Base-by-base conservation (phyloP, 2,797 vertebrate species). In the Darevskia nairensis region DNA sequence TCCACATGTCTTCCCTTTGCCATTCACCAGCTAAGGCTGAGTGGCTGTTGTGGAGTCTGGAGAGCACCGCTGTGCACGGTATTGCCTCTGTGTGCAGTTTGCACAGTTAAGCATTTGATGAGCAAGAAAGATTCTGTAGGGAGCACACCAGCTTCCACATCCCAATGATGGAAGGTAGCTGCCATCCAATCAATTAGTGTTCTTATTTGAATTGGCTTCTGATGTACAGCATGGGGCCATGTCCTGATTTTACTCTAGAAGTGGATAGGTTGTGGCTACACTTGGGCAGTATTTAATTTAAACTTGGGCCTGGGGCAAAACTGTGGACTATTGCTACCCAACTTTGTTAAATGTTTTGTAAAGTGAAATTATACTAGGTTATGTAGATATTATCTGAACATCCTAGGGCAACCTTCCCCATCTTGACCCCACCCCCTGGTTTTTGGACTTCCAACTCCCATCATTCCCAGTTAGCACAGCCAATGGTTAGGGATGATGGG, bases 1-100 rank as follows among this genome's bases (percentile, higher is more conserved):
- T 66, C 78, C 41, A 81, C 39, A 76, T 85, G 78, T 68, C 25
- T 68, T 81, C 44, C 59, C 41, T 76, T 85, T 81, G 77, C 71
- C 68, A 44, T 39, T 89, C 61, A 23, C 19, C 23, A 25, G 41
- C 61, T 86, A 61, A 39, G 29, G 69, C n/a, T 50, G 8, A 55
- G n/a, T 1, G 29, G 17, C 25, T 75, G n/a, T 11, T 80, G 35
- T 66, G 39, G 44, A 50, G 44, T 69, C 27, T 72, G 25, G 79
- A 85, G 83, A 81, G 75, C 46, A 39, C 8, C 21, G 32, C 7
- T 19, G 32, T 27, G n/a, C 3, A 64, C n/a, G 8, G 39, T 19
- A 72, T 61, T 64, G 50, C 64, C 59, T 79, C 84, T 59, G 46
- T 32, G 68, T 75, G 81, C 39, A 68, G 44, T 59, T 50, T 81